phyloP scores from a whole-genome alignment of 2,888 invertebrate species.

The Heliconius cydno region DNA sequence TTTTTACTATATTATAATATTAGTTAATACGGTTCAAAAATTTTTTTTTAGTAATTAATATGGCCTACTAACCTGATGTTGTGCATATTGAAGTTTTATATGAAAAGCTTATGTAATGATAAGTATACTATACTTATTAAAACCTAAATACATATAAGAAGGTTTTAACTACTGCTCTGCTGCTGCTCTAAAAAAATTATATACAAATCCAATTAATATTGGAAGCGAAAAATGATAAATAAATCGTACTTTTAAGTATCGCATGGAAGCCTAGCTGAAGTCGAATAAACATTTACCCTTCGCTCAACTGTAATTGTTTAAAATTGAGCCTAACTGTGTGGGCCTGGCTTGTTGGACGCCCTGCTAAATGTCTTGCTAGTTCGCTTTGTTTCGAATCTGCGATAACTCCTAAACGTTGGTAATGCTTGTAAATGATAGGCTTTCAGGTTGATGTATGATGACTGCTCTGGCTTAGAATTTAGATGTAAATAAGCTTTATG shows the following conservation, averaged over 20 bases:
- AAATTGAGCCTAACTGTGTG: slow-evolving; percentile 84
- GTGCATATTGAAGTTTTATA: not conserved
- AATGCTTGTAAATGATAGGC: slow-evolving; percentile 44
- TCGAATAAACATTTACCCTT: slow-evolving; percentile 83
- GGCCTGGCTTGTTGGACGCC: slow-evolving; percentile 73
- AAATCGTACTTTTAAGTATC: not conserved
- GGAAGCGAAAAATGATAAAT: not conserved
- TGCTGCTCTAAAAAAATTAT: not conserved
- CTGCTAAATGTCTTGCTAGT: slow-evolving; percentile 58
- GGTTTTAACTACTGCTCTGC: not conserved
- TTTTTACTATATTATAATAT: not conserved
- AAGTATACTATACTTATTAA: not conserved
- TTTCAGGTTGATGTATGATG: slow-evolving; percentile 38
- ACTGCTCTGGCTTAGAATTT: slow-evolving; percentile 24
- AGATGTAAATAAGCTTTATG: slow-evolving; percentile 27
- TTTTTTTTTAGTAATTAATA: not conserved
- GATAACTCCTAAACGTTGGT: slow-evolving; percentile 62
- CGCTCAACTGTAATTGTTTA: slow-evolving; percentile 83
- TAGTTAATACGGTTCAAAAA: not conserved
- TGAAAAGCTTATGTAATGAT: not conserved
- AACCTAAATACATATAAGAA: not conserved
- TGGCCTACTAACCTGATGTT: not conserved
- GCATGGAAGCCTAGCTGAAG: slow-evolving; percentile 64
- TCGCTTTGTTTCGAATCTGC: slow-evolving; percentile 67
- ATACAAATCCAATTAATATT: not conserved